Percentiles rank a stretch among this genome's conserved stretches.
These are phyloP conservation scores for Lampris incognitus DNA, from an alignment of 2,113 vertebrate species.

Conservation along the genomic window DNA sequence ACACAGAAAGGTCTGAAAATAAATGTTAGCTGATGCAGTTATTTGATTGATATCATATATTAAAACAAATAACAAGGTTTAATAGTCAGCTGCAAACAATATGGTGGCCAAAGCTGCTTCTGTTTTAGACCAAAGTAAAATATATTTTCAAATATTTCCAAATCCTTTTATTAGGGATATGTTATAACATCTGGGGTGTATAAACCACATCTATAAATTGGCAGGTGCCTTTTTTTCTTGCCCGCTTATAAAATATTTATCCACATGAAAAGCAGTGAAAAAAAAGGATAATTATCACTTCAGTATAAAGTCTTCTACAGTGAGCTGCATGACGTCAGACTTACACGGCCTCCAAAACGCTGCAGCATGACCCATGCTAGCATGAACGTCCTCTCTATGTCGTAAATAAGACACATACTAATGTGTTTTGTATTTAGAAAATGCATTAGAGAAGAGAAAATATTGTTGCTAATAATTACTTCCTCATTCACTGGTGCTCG, in stretches of 20 bases:
- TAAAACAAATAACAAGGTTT: conserved; percentile 37
- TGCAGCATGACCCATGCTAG: background rate
- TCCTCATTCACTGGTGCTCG: background rate
- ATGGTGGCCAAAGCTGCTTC: conserved; percentile 29
- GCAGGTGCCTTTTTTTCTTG: conserved; percentile 51
- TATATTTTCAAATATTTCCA: conserved; percentile 57
- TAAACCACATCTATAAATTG: conserved; percentile 60
- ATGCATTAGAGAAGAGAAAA: background rate
- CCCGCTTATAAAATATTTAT: conserved; percentile 55
- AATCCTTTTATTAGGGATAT: conserved; percentile 65
- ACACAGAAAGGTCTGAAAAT: conserved; percentile 10
- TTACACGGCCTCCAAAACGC: background rate
- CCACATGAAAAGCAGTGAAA: conserved; percentile 51
- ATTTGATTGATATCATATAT: conserved; percentile 54
- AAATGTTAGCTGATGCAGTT: background rate
- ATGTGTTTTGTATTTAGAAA: background rate
- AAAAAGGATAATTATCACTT: background rate
- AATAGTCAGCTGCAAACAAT: conserved; percentile 61
- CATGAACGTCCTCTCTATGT: too few relatives aligned
- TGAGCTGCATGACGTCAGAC: background rate
- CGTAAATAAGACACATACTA: background rate
- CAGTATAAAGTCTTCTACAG: conserved; percentile 7
- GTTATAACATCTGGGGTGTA: conserved; percentile 61
- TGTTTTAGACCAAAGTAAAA: conserved; percentile 31
- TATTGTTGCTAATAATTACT: background rate